Percentiles rank a stretch among this genome's conserved stretches.
Evolutionary conservation across 1,140 invertebrate species (phyloP).

Genomic region (Drosophila ironensis): DNA sequence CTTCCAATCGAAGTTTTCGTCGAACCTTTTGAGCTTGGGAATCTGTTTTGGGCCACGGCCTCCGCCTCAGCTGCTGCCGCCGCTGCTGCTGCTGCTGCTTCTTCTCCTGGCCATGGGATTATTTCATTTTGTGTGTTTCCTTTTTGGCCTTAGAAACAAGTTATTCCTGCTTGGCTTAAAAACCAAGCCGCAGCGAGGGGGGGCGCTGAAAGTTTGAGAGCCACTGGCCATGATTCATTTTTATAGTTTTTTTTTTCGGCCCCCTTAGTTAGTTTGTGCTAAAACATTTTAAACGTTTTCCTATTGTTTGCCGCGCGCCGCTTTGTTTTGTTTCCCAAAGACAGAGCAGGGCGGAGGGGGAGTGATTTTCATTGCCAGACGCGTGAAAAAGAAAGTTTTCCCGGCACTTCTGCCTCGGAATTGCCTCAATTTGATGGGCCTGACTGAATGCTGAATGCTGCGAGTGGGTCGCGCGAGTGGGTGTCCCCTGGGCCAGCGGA

Average conservation of each 20-base stretch:
- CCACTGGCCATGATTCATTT: conserved; percentile 74
- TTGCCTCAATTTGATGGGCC: conserved; percentile 57
- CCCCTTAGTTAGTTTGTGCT: conserved; percentile 31
- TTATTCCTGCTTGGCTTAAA: conserved; percentile 71
- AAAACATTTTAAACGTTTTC: conserved; percentile 49
- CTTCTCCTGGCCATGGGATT: conserved; percentile 75
- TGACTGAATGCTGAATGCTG: conserved; percentile 38
- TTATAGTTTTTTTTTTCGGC: conserved; percentile 23
- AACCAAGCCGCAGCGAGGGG: conserved; percentile 12
- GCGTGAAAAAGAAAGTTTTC: conserved; percentile 80
- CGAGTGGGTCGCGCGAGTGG: conserved; percentile 56
- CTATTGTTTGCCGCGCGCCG: conserved; percentile 41
- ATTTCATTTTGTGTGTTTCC: conserved; percentile 81
- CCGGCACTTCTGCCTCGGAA: conserved; percentile 32
- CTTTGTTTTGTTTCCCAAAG: conserved; percentile 51
- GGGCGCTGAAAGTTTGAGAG: conserved; percentile 41
- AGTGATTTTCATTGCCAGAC: conserved; percentile 69
- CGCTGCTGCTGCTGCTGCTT: conserved; percentile 14
- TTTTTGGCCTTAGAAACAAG: conserved; percentile 79
- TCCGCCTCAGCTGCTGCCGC: conserved; percentile 35
- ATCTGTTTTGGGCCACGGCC: conserved; percentile 58
- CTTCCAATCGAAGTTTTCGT: conserved; percentile 74
- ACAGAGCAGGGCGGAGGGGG: too few species aligned
- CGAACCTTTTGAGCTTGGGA: conserved; percentile 79
- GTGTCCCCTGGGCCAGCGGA: conserved; percentile 27